Evolutionary conservation across 2,113 vertebrate genomes (phyloP).

Genomic region (Puma concolor): DNA sequence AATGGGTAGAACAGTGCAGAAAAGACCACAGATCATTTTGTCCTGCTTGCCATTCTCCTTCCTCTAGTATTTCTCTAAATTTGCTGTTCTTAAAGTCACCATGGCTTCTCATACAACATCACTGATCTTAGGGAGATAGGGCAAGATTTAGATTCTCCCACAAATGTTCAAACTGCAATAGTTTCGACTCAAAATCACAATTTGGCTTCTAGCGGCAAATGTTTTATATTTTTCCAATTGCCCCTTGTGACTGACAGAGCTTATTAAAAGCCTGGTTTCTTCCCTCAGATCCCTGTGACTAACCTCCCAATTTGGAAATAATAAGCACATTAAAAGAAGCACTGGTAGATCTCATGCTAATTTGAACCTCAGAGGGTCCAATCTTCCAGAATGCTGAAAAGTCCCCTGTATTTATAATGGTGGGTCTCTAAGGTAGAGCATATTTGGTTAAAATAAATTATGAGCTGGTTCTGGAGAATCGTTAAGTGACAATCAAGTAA

Average conservation of each 20-base stretch:
- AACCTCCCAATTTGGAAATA: slow-evolving; percentile 43
- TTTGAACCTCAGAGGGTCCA: not conserved
- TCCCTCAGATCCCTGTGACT: slow-evolving; percentile 35
- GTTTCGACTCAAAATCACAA: slow-evolving; percentile 11
- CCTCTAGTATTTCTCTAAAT: not conserved
- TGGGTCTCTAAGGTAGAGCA: not conserved
- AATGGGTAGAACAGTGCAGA: not conserved
- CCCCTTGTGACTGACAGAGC: slow-evolving; percentile 27
- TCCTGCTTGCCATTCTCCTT: not conserved
- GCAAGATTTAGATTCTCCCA: not conserved
- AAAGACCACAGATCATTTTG: not conserved
- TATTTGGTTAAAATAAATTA: slow-evolving; percentile 57
- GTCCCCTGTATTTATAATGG: slow-evolving; percentile 1
- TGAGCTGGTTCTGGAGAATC: slow-evolving; percentile 21
- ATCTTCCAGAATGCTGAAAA: slow-evolving; percentile 15
- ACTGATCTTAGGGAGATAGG: not conserved
- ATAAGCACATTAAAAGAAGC: slow-evolving; percentile 16
- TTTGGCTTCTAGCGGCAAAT: slow-evolving; percentile 22
- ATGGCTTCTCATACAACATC: not conserved
- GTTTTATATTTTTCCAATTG: not conserved
- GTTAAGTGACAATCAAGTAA: slow-evolving; percentile 55
- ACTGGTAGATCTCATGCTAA: not conserved
- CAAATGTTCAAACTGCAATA: not conserved
- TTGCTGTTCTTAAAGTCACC: not conserved
- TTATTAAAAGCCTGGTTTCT: slow-evolving; percentile 52